phyloP scores from a whole-genome alignment of 2,888 invertebrate genomes.

The Acanthosepion pharaonis region DNA sequence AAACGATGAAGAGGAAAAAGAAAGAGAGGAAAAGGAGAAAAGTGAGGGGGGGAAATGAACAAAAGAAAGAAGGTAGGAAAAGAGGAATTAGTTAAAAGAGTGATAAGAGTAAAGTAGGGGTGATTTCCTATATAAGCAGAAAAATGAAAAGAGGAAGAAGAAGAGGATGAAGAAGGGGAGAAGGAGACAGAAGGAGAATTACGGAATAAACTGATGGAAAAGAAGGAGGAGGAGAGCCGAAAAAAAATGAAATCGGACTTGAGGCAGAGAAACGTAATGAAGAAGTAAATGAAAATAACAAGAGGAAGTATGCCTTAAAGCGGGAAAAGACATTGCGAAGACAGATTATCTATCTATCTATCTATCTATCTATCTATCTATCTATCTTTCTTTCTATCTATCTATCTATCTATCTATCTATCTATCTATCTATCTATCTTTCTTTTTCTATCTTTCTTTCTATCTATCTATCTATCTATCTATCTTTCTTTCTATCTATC shows the following conservation, averaged over 20 bases:
- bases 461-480: no score
- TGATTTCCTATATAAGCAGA: no score
- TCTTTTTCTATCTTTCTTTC: no score
- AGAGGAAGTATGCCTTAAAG: neutral
- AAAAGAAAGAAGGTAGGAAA: neutral
- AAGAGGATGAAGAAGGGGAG: neutral
- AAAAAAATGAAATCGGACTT: neutral
- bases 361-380: no score
- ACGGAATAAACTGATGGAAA: neutral
- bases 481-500: no score
- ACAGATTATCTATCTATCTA: neutral
- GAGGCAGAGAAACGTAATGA: neutral
- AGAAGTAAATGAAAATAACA: neutral
- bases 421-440: no score
- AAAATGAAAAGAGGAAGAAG: neutral
- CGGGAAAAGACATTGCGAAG: neutral
- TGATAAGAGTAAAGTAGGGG: no score
- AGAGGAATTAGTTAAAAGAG: no score
- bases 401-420: no score
- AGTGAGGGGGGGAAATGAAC: accelerated
- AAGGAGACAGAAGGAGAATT: neutral
- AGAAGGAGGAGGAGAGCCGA: no score
- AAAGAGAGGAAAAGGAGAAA: neutral
- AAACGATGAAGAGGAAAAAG: neutral
- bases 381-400: no score